These are phyloP conservation scores for Pedicia rivosa DNA, from an alignment of 2,888 invertebrate genomes.

Conservation along the genomic window DNA sequence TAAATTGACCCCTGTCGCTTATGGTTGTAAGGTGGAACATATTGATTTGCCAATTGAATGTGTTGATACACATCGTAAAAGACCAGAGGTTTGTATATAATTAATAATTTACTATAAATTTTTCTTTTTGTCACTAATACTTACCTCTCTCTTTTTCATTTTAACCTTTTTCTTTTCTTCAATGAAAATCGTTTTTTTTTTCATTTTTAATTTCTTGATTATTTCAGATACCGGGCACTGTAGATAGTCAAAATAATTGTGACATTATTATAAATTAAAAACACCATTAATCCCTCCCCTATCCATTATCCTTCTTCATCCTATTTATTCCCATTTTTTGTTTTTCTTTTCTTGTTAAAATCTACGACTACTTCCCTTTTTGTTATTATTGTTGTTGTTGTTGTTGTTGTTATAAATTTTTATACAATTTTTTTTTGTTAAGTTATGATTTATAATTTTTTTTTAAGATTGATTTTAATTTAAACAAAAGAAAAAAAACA, in stretches of 20 bases:
- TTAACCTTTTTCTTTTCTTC: not conserved
- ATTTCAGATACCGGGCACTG: slow-evolving; percentile 5
- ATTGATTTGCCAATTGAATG: slow-evolving; percentile 83
- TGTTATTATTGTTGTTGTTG: too few relatives aligned
- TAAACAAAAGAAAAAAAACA: too few relatives aligned
- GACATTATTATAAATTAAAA: too few relatives aligned
- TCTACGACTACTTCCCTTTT: too few relatives aligned
- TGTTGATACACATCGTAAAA: slow-evolving; percentile 91
- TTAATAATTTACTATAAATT: not conserved
- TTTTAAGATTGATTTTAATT: too few relatives aligned
- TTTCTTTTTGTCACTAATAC: not conserved
- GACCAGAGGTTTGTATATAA: slow-evolving; percentile 53
- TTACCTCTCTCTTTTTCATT: not conserved
- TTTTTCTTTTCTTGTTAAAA: too few relatives aligned
- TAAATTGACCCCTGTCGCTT: slow-evolving; percentile 94
- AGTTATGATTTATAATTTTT: too few relatives aligned
- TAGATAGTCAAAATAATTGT: slow-evolving; percentile 3
- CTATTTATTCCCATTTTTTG: too few relatives aligned
- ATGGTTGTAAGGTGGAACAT: slow-evolving; percentile 93
- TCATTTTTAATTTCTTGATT: not conserved
- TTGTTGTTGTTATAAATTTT: too few relatives aligned
- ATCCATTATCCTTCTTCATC: too few relatives aligned
- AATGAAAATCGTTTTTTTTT: not conserved
- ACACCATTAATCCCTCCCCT: too few relatives aligned
- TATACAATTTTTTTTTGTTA: too few relatives aligned